These are phyloP conservation scores for Cisticola juncidis DNA, from an alignment of 2,113 vertebrate species.

Conservation along the genomic window DNA sequence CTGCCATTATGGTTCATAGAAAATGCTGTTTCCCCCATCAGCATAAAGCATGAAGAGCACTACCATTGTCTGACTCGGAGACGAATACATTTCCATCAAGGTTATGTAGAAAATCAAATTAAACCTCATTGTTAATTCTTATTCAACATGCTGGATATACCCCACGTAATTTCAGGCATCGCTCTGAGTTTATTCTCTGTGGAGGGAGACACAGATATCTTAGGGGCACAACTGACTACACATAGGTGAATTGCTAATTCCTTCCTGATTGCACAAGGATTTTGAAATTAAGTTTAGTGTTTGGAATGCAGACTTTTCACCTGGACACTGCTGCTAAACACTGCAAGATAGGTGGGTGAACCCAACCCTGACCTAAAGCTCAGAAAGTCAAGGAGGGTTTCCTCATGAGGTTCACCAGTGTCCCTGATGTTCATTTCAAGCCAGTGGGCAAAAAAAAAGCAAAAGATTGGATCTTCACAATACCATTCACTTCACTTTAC, in stretches of 20 bases:
- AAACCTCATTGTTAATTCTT: neutral
- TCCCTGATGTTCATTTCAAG: neutral
- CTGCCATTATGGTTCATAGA: neutral
- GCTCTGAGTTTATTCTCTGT: neutral
- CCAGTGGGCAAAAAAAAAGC: neutral
- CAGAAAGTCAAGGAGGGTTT: neutral
- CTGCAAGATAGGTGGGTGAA: neutral
- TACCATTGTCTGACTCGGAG: neutral
- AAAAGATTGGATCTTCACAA: neutral
- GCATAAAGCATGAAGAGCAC: neutral
- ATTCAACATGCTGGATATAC: neutral
- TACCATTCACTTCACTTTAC: neutral
- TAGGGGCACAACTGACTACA: neutral
- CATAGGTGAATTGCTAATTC: neutral
- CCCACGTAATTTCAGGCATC: neutral
- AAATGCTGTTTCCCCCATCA: constrained; percentile 23
- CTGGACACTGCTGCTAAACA: neutral
- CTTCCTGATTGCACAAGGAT: neutral
- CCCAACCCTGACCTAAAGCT: neutral
- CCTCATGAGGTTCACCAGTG: neutral
- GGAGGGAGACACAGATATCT: neutral
- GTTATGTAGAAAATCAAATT: constrained; percentile 11
- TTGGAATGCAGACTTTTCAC: neutral
- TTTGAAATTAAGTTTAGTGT: neutral
- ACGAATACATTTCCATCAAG: neutral